Evolutionary conservation across 2,113 vertebrate species (phyloP).

Genomic region (Lethenteron camtschaticum): DNA sequence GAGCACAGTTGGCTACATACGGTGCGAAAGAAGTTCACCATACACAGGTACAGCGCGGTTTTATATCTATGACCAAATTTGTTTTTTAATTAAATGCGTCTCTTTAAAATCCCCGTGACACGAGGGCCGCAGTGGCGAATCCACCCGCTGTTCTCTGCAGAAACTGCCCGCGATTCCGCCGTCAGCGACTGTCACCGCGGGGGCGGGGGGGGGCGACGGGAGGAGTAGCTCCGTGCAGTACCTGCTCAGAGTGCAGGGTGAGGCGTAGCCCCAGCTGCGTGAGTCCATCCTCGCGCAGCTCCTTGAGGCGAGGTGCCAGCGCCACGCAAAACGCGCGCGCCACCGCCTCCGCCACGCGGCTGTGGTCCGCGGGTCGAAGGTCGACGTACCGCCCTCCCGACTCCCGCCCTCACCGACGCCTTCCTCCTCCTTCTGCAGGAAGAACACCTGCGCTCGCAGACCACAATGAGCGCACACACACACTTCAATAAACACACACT

Average conservation of each 20-base stretch:
- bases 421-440: conserved; percentile 53
- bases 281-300: conserved; percentile 90
- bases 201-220: background rate
- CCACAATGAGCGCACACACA: background rate
- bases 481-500: background rate
- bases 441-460: conserved; percentile 46
- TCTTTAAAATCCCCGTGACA: background rate
- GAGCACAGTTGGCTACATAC: no score
- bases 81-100: background rate
- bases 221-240: conserved; percentile 18
- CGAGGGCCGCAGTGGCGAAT: background rate
- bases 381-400: no score
- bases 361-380: conserved; percentile 86
- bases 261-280: conserved; percentile 75
- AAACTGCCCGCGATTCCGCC: background rate
- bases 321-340: conserved; percentile 79
- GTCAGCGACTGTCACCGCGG: background rate
- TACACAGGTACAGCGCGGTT: background rate
- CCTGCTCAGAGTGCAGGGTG: conserved; percentile 78
- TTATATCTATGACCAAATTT: background rate
- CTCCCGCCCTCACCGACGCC: no score
- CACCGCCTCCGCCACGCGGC: conserved; percentile 70
- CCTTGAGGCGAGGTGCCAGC: conserved; percentile 72
- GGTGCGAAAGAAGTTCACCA: no score
- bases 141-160: background rate